Evolutionary conservation across 2,113 vertebrate genomes (phyloP).

Genomic region (Nothocercus nigrocapillus): DNA sequence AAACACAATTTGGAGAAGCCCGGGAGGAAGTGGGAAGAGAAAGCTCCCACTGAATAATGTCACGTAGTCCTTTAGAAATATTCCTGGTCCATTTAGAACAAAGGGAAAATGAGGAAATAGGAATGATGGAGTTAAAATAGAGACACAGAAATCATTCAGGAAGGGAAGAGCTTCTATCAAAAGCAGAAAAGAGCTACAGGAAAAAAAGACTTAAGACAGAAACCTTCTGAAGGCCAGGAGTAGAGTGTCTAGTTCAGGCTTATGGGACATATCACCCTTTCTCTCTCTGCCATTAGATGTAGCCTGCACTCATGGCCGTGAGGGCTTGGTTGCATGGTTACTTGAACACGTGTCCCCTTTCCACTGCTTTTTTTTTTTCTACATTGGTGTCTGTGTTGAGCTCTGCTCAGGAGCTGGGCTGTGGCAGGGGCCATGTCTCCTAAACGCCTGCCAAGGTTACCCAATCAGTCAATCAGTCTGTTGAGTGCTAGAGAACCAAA

Average conservation of each 20-base stretch:
- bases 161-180: neutral
- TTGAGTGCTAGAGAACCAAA: neutral
- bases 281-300: neutral
- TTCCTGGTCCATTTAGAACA: neutral
- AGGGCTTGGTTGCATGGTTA: neutral
- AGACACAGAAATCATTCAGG: neutral
- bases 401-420: neutral
- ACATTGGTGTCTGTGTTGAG: accelerated
- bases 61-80: neutral
- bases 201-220: neutral
- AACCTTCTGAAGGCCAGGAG: neutral
- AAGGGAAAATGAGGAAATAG: neutral
- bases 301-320: neutral
- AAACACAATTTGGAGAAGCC: neutral
- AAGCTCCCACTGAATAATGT: neutral
- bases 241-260: neutral
- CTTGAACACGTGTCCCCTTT: neutral
- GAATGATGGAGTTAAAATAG: neutral
- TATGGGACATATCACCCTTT: neutral
- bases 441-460: neutral
- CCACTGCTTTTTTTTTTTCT: neutral
- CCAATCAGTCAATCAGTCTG: neutral
- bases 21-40: neutral
- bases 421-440: neutral
- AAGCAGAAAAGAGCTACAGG: accelerated